A percentile compares a stretch with the other conserved stretches of the same genome.
Conservation (phyloP, 1,140 invertebrate species). For the Caenorhabditis brenneri region DNA sequence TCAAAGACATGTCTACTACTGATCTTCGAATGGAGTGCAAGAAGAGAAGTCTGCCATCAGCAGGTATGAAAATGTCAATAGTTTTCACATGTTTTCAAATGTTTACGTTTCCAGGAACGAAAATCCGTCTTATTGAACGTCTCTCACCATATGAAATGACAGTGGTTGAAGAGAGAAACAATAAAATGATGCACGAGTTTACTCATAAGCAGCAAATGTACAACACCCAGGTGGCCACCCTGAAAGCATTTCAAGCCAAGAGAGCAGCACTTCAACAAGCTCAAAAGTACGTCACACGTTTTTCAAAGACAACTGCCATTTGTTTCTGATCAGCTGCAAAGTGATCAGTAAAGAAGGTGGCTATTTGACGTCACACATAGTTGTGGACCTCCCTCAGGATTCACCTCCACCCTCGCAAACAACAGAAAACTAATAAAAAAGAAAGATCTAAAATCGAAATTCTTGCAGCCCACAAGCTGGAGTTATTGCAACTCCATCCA, state of each 20-base stretch:
- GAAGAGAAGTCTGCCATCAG: background rate
- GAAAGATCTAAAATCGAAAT: background rate
- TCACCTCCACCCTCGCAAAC: conserved; percentile 27
- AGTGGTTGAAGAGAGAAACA: background rate
- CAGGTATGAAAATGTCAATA: background rate
- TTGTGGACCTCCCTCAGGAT: background rate
- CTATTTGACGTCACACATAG: conserved; percentile 24
- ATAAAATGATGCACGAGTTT: background rate
- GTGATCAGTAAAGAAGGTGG: conserved; percentile 3
- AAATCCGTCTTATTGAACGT: background rate
- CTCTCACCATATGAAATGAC: background rate
- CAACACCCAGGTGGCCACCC: background rate
- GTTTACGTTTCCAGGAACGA: background rate
- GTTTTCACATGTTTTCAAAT: background rate
- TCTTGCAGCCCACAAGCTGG: background rate
- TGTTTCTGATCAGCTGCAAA: conserved; percentile 15
- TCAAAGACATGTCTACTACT: background rate
- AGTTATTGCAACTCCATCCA: background rate
- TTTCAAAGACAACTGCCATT: conserved; percentile 11
- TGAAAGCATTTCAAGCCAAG: conserved; percentile 13
- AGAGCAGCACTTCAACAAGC: background rate
- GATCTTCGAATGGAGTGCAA: background rate
- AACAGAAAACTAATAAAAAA: background rate
- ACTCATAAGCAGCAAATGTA: background rate
- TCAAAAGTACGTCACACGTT: conserved; percentile 31